phyloP scores from a whole-genome alignment of 35 echinoderm and acorn worm species.

The Strongylocentrotus purpuratus region DNA sequence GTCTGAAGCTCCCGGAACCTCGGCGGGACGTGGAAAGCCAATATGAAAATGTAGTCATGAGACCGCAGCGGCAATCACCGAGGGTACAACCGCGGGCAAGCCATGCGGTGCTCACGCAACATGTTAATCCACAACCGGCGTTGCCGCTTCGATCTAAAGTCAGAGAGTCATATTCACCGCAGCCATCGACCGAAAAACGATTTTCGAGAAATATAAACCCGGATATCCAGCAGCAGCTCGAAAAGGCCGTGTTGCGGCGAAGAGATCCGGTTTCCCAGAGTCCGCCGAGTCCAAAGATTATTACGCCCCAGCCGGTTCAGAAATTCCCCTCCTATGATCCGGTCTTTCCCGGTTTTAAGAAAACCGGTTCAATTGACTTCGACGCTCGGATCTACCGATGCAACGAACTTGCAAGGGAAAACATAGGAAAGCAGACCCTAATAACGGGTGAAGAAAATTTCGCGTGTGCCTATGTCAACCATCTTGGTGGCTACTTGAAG shows the following conservation, averaged over 20 bases:
- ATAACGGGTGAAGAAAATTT: conserved; percentile 31
- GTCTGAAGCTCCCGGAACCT: background rate
- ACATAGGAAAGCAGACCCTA: background rate
- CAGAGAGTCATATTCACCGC: background rate
- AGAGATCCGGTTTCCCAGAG: background rate
- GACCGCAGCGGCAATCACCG: background rate
- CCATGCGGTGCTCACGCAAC: background rate
- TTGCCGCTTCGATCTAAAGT: background rate
- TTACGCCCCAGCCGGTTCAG: background rate
- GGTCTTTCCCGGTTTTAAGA: conserved; percentile 23
- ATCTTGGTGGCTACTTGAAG: conserved; percentile 30
- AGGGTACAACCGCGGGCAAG: background rate
- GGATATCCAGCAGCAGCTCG: background rate
- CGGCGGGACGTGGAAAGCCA: background rate
- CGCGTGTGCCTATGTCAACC: conserved; percentile 36
- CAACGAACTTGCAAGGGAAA: background rate
- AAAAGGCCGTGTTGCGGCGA: background rate
- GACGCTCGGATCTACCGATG: conserved; percentile 42
- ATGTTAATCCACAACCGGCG: background rate
- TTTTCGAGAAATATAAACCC: background rate
- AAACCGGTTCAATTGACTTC: conserved; percentile 36
- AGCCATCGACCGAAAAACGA: background rate
- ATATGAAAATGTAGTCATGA: background rate
- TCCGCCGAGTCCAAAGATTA: background rate
- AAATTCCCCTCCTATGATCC: background rate